Conservation (phyloP, 2,888 invertebrate species). For the Hypolimnas misippus region DNA sequence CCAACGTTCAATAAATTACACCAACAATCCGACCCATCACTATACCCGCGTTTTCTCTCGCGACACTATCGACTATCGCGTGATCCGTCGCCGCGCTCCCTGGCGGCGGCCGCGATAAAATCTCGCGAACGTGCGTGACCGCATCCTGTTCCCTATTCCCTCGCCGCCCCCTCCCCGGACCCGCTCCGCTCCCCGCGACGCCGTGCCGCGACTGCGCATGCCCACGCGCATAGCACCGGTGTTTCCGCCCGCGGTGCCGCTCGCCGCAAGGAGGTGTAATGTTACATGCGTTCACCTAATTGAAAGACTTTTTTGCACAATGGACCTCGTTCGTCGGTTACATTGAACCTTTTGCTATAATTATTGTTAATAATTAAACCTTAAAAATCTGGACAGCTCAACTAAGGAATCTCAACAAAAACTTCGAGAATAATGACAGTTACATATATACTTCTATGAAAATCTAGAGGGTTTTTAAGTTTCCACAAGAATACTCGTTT, state of each 20-base stretch:
- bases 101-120: conserved; percentile 47
- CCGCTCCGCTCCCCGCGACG: conserved; percentile 25
- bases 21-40: conserved; percentile 31
- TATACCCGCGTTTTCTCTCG: conserved; percentile 38
- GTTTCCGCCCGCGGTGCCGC: conserved; percentile 47
- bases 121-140: conserved; percentile 66
- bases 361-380: no score
- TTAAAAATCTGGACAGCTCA: no score
- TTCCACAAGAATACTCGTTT: no score
- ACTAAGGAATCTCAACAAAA: no score
- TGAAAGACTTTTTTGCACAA: conserved; percentile 1
- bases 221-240: conserved; percentile 39
- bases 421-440: no score
- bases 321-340: background rate
- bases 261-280: conserved; percentile 37
- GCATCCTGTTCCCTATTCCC: conserved; percentile 62
- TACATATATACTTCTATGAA: no score
- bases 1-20: no score
- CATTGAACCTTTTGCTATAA: background rate
- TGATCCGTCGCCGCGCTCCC: conserved; percentile 37
- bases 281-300: conserved; percentile 27
- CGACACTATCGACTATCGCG: conserved; percentile 35
- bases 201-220: conserved; percentile 42
- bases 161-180: conserved; percentile 32
- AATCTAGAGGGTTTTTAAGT: no score